These are phyloP conservation scores for Nasua narica DNA, from an alignment of 2,797 vertebrate genomes.

Conservation along the genomic window DNA sequence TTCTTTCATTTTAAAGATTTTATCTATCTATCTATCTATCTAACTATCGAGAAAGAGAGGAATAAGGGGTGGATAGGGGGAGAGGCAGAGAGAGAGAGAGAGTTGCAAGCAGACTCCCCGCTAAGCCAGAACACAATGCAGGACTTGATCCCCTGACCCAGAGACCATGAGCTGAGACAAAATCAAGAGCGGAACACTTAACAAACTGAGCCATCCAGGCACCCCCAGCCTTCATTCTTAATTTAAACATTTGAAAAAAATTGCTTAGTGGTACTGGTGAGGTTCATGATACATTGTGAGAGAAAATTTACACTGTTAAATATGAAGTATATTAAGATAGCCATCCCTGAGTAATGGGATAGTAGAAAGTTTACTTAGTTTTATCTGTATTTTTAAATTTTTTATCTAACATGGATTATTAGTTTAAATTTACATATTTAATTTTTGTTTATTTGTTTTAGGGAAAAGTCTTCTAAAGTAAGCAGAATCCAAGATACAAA, in stretches of 20 bases:
- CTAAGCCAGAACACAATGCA: neutral
- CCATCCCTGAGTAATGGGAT: neutral
- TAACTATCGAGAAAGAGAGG: too few relatives aligned
- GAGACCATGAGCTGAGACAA: neutral
- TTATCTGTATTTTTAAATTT: neutral
- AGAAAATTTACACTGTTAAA: neutral
- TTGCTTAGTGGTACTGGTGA: neutral
- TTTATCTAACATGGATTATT: neutral
- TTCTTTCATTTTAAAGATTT: neutral
- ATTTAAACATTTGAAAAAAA: neutral
- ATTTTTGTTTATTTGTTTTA: neutral
- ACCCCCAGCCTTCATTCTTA: neutral
- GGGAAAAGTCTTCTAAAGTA: neutral
- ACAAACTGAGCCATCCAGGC: neutral
- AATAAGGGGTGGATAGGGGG: accelerated
- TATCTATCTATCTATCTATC: too few relatives aligned
- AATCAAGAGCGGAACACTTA: neutral
- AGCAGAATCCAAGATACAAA: neutral
- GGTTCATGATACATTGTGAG: neutral
- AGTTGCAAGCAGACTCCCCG: neutral
- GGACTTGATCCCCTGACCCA: too few relatives aligned
- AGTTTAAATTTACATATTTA: neutral
- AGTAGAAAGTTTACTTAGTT: neutral
- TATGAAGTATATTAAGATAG: neutral
- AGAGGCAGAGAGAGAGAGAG: neutral